phyloP scores from a whole-genome alignment of 2,797 vertebrate genomes.

The Borostomias antarcticus region DNA sequence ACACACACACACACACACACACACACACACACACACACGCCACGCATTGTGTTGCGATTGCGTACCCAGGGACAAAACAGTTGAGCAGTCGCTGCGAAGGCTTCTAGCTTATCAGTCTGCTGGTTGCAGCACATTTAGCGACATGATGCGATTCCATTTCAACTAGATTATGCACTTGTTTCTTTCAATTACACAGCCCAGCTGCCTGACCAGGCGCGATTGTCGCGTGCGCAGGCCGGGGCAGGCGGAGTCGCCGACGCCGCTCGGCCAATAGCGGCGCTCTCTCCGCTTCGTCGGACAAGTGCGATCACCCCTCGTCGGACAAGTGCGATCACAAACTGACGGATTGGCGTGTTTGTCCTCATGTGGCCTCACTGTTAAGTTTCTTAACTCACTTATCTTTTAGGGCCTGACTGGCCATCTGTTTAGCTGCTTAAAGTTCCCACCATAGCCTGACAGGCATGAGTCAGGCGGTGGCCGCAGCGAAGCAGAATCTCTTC shows the following conservation, averaged over 20 bases:
- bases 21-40: slow-evolving; percentile 1
- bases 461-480: too few species aligned
- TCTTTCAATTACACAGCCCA: slow-evolving; percentile 53
- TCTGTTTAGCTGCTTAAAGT: slow-evolving; percentile 23
- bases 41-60: neutral
- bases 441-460: too few species aligned
- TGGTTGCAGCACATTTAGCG: slow-evolving; percentile 35
- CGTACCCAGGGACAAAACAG: neutral
- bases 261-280: too few species aligned
- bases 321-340: slow-evolving; percentile 42
- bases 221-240: too few species aligned
- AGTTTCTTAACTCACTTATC: too few species aligned
- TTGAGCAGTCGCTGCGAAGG: slow-evolving; percentile 5
- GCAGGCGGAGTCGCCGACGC: too few species aligned
- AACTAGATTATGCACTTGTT: slow-evolving; percentile 58
- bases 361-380: slow-evolving; percentile 38
- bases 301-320: slow-evolving; percentile 27
- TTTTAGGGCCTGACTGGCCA: slow-evolving; percentile 24
- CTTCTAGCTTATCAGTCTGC: slow-evolving; percentile 38
- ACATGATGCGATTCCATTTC: slow-evolving; percentile 58
- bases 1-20: slow-evolving; percentile 14
- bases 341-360: slow-evolving; percentile 44
- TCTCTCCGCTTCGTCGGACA: too few species aligned
- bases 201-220: too few species aligned
- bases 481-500: slow-evolving; percentile 9